Base-by-base conservation (phyloP, 1,140 invertebrate genomes). In the Neotoxoptera formosana region DNA sequence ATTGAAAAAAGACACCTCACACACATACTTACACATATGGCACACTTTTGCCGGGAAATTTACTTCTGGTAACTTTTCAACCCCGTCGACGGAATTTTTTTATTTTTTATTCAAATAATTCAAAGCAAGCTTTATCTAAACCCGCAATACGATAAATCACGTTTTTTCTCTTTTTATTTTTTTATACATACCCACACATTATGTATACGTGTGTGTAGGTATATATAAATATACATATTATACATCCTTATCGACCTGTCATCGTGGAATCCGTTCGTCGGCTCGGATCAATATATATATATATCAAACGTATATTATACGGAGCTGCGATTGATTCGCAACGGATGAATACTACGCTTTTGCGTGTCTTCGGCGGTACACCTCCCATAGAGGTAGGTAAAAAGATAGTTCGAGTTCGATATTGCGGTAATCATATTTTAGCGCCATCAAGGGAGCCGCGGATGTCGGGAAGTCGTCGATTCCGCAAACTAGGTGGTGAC, bases 21-120 rank as follows among this genome's bases (percentile, higher is more conserved):
- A 48, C 30, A 87, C 45, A 11, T 45, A 30, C 45, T 9, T 30
- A 11, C 7, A 11, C 1, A 87, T 6, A n/a, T 7, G n/a, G 47
- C 47, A 4, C 8, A 20, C 87, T 9, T 53, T 89, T 89, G 53
- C 30, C 45, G 21, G 48, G 21, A 89, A 36, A 53, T 89, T 89
- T 89, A 51, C 48, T 89, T 89, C 87, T 51, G 17, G 47, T 89
- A 23, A 53, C 41, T 89, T 89, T 89, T 36, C 47, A 51, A 88
- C 86, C 84, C 41, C 25, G 17, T 23, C 47, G 86, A 47, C 34
- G 2, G n/a, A 53, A 51, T 51, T 89, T 53, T 88, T n/a, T n/a
- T n/a, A n/a, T n/a, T 11, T 89, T 36, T 48, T 87, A n/a, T n/a
- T 47, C 30, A 47, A 87, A 87, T n/a, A 87, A 87, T 87, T 41